Evolutionary conservation across 2,888 invertebrate genomes (phyloP).

Genomic region (Parnassius smintheus): DNA sequence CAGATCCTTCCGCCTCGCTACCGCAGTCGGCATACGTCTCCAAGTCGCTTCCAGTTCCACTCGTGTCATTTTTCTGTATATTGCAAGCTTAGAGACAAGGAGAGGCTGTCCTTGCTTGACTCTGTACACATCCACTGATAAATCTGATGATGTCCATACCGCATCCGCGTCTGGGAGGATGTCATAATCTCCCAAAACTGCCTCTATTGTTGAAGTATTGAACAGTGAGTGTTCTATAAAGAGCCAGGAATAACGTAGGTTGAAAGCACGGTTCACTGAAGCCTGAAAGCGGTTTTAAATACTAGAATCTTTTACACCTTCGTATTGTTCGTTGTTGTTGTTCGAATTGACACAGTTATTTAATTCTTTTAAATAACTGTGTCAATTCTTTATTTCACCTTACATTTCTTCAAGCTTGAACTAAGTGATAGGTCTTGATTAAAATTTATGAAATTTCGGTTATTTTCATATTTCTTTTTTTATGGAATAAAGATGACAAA

Average conservation of each 20-base stretch:
- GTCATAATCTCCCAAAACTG: slow-evolving; percentile 35
- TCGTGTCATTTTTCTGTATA: slow-evolving; percentile 28
- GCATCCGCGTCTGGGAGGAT: slow-evolving; percentile 65
- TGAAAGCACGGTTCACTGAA: slow-evolving; percentile 55
- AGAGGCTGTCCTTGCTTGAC: slow-evolving; percentile 43
- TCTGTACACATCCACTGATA: slow-evolving; percentile 54
- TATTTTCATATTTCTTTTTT: too few relatives aligned
- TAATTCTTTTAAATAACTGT: too few relatives aligned
- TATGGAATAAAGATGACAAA: too few relatives aligned
- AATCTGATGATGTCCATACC: slow-evolving; percentile 45
- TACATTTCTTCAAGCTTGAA: too few relatives aligned
- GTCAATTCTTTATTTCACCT: too few relatives aligned
- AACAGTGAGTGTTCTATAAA: slow-evolving; percentile 44
- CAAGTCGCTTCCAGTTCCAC: slow-evolving; percentile 41
- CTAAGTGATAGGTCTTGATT: too few relatives aligned
- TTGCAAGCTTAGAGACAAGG: slow-evolving; percentile 36
- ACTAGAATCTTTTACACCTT: too few relatives aligned
- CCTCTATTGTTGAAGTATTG: slow-evolving; percentile 38
- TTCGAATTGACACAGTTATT: too few relatives aligned
- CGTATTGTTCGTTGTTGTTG: too few relatives aligned
- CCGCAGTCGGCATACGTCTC: slow-evolving; percentile 44
- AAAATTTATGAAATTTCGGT: too few relatives aligned
- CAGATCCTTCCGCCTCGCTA: slow-evolving; percentile 52
- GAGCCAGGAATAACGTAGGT: slow-evolving; percentile 60
- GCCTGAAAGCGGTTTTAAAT: slow-evolving; percentile 42